Evolutionary conservation across 2,888 invertebrate species (phyloP).

Genomic region (Philonicus albiceps): DNA sequence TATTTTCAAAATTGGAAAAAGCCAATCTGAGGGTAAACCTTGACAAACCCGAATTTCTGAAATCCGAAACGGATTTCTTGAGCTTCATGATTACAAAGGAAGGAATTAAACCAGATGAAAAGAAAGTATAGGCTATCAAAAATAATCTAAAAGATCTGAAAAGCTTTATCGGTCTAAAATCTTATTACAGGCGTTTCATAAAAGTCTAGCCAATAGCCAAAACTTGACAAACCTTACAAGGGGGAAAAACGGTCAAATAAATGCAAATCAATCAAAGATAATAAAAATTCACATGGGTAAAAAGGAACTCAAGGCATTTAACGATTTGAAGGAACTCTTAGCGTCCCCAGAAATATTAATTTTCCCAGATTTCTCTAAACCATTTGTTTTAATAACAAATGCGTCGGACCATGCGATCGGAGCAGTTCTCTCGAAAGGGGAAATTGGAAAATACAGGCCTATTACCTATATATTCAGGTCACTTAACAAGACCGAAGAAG

Average conservation of each 20-base stretch:
- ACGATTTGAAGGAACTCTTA: not conserved
- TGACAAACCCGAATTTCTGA: not conserved
- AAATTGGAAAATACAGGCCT: no score
- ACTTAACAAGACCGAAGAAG: no score
- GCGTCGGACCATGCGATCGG: no score
- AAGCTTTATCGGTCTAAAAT: slow-evolving; percentile 22
- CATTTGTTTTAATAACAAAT: no score
- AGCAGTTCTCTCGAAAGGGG: no score
- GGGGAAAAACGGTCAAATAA: slow-evolving; percentile 42
- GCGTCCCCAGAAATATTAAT: not conserved
- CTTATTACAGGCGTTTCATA: slow-evolving; percentile 43
- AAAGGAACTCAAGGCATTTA: not conserved
- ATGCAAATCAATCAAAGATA: slow-evolving; percentile 39
- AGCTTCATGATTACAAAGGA: not conserved
- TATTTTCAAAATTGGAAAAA: no score
- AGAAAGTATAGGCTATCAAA: not conserved
- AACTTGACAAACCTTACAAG: slow-evolving; percentile 41
- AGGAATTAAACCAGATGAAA: not conserved
- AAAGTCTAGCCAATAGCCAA: slow-evolving; percentile 39
- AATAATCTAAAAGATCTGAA: not conserved
- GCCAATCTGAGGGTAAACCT: not conserved
- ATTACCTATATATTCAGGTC: no score
- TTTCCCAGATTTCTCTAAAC: no score
- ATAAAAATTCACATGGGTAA: not conserved
- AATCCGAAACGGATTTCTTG: not conserved